Percentiles rank a stretch among this genome's conserved stretches.
Conservation (phyloP, 2,888 invertebrate species). For the Julus scandinavius region DNA sequence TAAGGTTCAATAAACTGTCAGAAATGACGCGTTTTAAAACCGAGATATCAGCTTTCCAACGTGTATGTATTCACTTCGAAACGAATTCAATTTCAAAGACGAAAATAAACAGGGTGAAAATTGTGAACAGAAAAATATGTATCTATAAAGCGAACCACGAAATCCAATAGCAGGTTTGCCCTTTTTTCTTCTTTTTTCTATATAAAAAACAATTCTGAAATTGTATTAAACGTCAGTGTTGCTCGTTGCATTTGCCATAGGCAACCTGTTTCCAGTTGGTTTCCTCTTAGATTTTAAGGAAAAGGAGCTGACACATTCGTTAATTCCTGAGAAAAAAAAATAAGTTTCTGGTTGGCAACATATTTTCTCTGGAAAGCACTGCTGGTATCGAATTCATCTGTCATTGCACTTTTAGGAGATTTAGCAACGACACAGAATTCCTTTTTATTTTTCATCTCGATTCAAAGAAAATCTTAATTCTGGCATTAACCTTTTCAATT, state of each 20-base stretch:
- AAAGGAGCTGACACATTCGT: conserved; percentile 36
- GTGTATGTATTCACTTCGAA: neutral
- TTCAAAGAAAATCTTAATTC: conserved; percentile 34
- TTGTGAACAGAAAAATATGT: neutral
- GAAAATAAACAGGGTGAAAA: neutral
- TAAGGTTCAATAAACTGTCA: conserved; percentile 27
- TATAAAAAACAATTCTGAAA: neutral
- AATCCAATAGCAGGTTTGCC: neutral
- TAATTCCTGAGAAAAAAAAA: conserved; percentile 4
- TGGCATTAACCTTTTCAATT: conserved; percentile 7
- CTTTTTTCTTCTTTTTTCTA: neutral
- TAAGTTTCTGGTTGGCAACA: conserved; percentile 31
- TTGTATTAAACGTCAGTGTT: conserved; percentile 15
- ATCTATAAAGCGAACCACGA: neutral
- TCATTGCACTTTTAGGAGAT: conserved; percentile 20
- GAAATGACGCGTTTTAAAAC: conserved; percentile 10
- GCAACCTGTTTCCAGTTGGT: conserved; percentile 40
- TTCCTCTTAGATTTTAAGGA: conserved; percentile 5
- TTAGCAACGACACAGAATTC: conserved; percentile 12
- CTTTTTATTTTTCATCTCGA: conserved; percentile 2
- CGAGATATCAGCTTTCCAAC: neutral
- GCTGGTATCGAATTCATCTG: neutral
- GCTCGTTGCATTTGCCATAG: neutral
- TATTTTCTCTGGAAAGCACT: neutral
- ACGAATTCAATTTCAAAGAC: conserved; percentile 6